Evolutionary conservation across 2,888 invertebrate species (phyloP), one percentile per base, ranked within the genome.

Genomic region (Chironomus tentans): DNA sequence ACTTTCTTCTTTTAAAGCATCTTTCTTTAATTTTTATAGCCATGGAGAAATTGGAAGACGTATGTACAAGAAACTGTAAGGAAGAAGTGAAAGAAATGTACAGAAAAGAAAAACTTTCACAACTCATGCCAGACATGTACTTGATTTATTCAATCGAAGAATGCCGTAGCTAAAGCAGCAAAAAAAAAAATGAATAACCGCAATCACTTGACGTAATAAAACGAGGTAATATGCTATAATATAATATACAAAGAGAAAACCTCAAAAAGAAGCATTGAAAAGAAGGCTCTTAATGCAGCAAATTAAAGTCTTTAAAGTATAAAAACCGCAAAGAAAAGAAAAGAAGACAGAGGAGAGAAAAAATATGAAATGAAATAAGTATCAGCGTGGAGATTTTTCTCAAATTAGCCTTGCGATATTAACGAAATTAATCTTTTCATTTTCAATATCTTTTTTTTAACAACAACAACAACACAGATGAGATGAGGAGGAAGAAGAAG

Each of bases 161-260:
- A 65, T 65, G 65, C 65, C 21, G 65, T 65, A 65, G 21, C 22
- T 13, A 65, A 24, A 21, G 22, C 10, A 62, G 22, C 38, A 62
- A 65, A 65, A 65, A 62, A 65, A 65, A 65, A 24, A 65, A 65
- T 22, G 65, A 65, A 65, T 62, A 73, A 73, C 72, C 72, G 62
- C 72, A 73, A 73, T 73, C 72, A 73, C 72, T 73, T 73, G 72
- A 73, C 72, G 72, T 62, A 73, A 73, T 73, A 73, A 73, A 73
- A 73, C 56, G 72, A 73, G 72, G 61, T 73, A 73, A 73, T 73
- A 56, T 56, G 56, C 15, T 15, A 56, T 18, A 56, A 15, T n/a
- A 56, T 50, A 56, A 56, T 38, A 38, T 38, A 38, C 15, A 61
- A 46, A 73, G 72, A 73, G 72, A 73, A 65, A 73, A 73, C 72